These are phyloP conservation scores for Bostrychus sinensis DNA, from an alignment of 2,113 vertebrate genomes.

Conservation along the genomic window DNA sequence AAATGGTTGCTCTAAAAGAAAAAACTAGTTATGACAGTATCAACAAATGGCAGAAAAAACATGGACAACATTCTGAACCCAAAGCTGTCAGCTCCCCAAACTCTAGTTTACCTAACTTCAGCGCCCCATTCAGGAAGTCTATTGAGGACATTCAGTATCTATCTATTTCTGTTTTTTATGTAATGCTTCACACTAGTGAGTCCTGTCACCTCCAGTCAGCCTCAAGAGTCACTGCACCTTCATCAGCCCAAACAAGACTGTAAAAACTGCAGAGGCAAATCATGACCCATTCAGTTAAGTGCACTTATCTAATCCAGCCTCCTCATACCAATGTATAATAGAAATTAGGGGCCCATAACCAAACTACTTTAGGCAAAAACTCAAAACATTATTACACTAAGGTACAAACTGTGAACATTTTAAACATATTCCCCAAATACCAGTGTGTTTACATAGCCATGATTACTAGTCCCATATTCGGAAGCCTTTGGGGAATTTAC, in stretches of 20 bases:
- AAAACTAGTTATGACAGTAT: too few relatives aligned
- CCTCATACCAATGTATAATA: constrained; percentile 15
- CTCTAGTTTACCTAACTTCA: too few relatives aligned
- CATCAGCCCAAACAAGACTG: background rate
- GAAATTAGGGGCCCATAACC: constrained; percentile 9
- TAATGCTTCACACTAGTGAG: constrained; percentile 1
- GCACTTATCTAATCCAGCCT: constrained; percentile 17
- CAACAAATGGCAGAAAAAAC: too few relatives aligned
- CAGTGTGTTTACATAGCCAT: constrained; percentile 45
- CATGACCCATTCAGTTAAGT: constrained; percentile 11
- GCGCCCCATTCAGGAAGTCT: background rate
- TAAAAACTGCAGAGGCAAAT: constrained; percentile 1
- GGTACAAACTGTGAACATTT: constrained; percentile 12
- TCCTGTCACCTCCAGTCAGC: constrained; percentile 12
- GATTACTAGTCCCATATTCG: constrained; percentile 33
- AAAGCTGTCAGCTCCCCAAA: constrained; percentile 7
- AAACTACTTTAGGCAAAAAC: background rate
- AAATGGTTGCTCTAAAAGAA: too few relatives aligned
- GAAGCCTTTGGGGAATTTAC: constrained; percentile 33
- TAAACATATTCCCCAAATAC: constrained; percentile 33
- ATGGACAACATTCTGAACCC: background rate
- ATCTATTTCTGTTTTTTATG: background rate
- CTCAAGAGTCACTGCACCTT: background rate
- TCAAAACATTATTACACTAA: background rate
- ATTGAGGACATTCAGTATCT: constrained; percentile 4